These are phyloP conservation scores for Nephila pilipes DNA, from an alignment of 1,140 invertebrate genomes.

Conservation along the genomic window DNA sequence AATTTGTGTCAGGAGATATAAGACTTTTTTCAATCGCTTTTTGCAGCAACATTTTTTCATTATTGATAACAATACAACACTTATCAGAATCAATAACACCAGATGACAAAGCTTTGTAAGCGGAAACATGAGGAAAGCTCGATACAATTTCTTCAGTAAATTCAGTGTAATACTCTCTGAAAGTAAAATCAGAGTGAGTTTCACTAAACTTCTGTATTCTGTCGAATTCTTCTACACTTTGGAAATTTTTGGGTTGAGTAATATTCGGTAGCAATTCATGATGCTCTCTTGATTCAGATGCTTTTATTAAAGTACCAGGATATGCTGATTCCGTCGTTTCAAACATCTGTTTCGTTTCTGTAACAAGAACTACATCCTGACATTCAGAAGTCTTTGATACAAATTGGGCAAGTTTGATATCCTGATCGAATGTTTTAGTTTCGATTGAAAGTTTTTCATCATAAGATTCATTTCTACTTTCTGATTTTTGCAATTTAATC, in stretches of 20 bases:
- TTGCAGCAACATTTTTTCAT: slow-evolving; percentile 27
- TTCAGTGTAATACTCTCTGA: slow-evolving; percentile 41
- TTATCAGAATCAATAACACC: slow-evolving; percentile 17
- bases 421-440: neutral
- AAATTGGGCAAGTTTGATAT: neutral
- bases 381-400: neutral
- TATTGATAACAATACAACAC: slow-evolving; percentile 25
- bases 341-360: neutral
- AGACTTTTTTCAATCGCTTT: slow-evolving; percentile 58
- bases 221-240: neutral
- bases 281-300: neutral
- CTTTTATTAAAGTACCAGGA: neutral
- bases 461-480: too few relatives aligned
- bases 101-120: slow-evolving; percentile 1
- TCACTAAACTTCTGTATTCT: neutral
- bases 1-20: neutral
- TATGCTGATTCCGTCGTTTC: neutral
- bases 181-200: slow-evolving; percentile 29
- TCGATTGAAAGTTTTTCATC: neutral
- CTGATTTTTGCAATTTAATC: neutral
- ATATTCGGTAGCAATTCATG: neutral
- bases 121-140: neutral
- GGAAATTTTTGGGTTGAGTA: neutral
- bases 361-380: neutral
- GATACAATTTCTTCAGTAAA: slow-evolving; percentile 37